Base-by-base conservation (phyloP, 2,113 vertebrate genomes). In the Oryzias woworae region DNA sequence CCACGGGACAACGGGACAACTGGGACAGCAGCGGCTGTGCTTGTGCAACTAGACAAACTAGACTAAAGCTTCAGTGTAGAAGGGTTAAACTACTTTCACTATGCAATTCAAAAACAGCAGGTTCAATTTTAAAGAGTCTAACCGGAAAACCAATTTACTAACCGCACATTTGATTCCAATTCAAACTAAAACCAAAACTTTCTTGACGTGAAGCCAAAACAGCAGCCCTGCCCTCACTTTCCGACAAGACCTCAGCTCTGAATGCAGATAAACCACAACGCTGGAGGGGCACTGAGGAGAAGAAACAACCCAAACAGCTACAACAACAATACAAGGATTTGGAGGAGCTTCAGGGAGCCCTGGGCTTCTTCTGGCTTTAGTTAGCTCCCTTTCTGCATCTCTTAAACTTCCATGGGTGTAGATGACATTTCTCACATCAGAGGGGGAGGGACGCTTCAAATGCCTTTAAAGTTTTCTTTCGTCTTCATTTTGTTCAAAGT, bases 311-410 rank as follows among this genome's bases (percentile, higher is more conserved):
- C 85, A 86, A 87, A 84, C 82, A 86, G 80, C 81, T 73, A 78
- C 80, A 45, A 66, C 77, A 86, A 87, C 81, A 89, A 85, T 85
- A 85, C 81, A 76, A 70, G 84, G 88, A 88, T 89, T 87, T 88
- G 81, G 75, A 73, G 61, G 67, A 84, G 81, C 84, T 72, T 26
- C 68, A 73, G 60, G 56, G 76, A 81, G 83, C 81, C 60, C 17
- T 75, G 83, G 83, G 84, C 76, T 80, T 84, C 78, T 73, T 82
- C 71, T 87, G 84, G 82, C 77, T 89, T 72, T 75, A 84, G 78
- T 77, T 82, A 81, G 78, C 79, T 82, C 68, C 20, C 84, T 85
- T 78, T 82, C 64, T 79, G 73, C 62, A 80, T 68, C 80, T 87
- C 84, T 85, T 75, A 87, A 87, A 88, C 50, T 22, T 84, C 47